Evolutionary conservation across 2,797 vertebrate genomes (phyloP).

Genomic region (Lepilemur septentrionalis): DNA sequence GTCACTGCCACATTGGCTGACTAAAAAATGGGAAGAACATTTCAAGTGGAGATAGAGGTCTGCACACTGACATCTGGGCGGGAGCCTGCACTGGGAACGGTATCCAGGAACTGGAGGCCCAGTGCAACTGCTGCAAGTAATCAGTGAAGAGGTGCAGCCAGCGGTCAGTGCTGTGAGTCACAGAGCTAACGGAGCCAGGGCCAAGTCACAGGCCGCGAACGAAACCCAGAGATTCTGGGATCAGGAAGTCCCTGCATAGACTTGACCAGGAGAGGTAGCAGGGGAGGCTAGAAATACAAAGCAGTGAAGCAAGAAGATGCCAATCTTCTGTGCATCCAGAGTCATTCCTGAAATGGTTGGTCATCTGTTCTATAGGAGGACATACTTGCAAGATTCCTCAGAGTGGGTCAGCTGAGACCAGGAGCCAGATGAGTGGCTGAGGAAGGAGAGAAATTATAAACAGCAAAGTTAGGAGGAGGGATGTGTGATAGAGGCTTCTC

Average conservation of each 20-base stretch:
- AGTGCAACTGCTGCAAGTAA: background rate
- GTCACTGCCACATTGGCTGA: background rate
- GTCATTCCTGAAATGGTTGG: background rate
- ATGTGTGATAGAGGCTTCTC: background rate
- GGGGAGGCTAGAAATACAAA: background rate
- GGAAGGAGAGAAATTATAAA: background rate
- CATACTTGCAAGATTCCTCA: background rate
- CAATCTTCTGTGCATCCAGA: background rate
- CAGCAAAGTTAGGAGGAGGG: background rate
- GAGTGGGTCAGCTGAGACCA: background rate
- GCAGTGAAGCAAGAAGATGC: background rate
- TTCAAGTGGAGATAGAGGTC: background rate
- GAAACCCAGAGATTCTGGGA: background rate
- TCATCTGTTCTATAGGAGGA: background rate
- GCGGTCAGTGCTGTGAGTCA: slow-evolving; percentile 34
- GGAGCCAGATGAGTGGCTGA: background rate
- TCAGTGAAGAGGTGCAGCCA: slow-evolving; percentile 43
- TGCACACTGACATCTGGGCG: background rate
- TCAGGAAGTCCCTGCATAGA: background rate
- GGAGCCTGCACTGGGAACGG: background rate
- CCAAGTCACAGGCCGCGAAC: slow-evolving; percentile 4
- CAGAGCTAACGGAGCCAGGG: slow-evolving; percentile 3
- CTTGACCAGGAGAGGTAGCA: background rate
- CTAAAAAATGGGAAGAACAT: slow-evolving; percentile 27
- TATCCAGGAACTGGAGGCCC: background rate